These are phyloP conservation scores for Sula dactylatra DNA, from an alignment of 2,113 vertebrate species.

Conservation along the genomic window DNA sequence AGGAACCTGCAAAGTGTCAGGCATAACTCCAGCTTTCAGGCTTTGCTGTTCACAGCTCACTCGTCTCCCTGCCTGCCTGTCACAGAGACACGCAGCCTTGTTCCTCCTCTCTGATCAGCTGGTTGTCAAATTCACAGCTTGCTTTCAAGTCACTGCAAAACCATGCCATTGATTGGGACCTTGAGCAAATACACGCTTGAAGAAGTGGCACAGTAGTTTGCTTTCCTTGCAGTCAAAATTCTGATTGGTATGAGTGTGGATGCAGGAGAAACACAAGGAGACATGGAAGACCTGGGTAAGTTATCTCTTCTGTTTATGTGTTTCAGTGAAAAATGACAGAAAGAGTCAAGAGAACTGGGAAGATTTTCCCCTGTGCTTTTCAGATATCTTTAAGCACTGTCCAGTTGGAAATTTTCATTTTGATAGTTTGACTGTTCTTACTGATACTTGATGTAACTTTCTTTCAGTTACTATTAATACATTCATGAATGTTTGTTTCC, in stretches of 20 bases:
- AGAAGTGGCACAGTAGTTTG: background rate
- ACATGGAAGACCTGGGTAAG: background rate
- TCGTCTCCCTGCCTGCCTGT: background rate
- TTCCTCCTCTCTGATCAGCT: background rate
- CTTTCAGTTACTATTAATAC: background rate
- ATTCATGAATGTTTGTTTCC: background rate
- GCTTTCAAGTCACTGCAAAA: background rate
- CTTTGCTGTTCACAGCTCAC: background rate
- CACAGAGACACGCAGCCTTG: background rate
- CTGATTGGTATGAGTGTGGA: background rate
- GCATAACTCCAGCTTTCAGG: background rate
- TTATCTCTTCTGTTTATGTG: background rate
- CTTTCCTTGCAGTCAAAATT: background rate
- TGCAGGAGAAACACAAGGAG: background rate
- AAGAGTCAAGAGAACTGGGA: background rate
- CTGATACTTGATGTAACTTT: background rate
- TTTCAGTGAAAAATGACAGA: background rate
- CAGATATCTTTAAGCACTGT: background rate
- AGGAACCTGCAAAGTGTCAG: background rate
- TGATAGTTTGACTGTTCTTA: background rate
- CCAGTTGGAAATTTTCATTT: background rate
- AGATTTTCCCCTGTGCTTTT: background rate
- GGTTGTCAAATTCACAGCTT: background rate
- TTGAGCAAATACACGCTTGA: background rate
- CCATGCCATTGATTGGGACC: rapidly evolving